phyloP scores from a whole-genome alignment of 2,113 vertebrate genomes.

The Piaya cayana region DNA sequence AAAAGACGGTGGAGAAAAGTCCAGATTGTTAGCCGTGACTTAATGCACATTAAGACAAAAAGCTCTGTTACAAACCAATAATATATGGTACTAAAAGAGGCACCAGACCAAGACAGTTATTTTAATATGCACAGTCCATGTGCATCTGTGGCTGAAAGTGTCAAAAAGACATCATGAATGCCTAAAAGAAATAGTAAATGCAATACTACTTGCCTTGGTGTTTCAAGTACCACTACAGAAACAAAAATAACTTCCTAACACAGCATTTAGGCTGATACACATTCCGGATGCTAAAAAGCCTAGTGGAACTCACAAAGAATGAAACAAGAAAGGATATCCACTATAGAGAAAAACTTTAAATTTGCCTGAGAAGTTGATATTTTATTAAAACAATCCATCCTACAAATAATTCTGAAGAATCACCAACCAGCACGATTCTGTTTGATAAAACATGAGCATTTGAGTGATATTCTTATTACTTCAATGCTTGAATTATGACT shows the following conservation, averaged over 20 bases:
- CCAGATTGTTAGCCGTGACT: neutral
- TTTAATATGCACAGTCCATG: neutral
- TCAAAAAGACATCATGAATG: neutral
- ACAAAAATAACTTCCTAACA: neutral
- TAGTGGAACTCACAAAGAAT: neutral
- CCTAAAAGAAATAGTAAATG: neutral
- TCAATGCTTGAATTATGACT: too few species aligned
- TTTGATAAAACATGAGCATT: neutral
- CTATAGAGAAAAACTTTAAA: neutral
- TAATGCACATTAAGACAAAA: neutral
- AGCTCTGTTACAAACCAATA: neutral
- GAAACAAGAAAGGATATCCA: neutral
- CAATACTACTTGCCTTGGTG: neutral
- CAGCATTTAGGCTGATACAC: neutral
- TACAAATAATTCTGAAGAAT: neutral
- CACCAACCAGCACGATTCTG: neutral
- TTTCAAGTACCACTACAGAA: neutral
- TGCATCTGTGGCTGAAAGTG: neutral
- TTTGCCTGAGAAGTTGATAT: neutral
- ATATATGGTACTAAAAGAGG: neutral
- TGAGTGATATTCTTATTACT: neutral
- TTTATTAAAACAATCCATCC: neutral
- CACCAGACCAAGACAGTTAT: neutral
- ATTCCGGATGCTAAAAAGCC: neutral
- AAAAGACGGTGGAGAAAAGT: neutral